A percentile compares a stretch with the other conserved stretches of the same genome.
Evolutionary conservation across 2,797 vertebrate genomes (phyloP).

Genomic region (Myotis vivesi): DNA sequence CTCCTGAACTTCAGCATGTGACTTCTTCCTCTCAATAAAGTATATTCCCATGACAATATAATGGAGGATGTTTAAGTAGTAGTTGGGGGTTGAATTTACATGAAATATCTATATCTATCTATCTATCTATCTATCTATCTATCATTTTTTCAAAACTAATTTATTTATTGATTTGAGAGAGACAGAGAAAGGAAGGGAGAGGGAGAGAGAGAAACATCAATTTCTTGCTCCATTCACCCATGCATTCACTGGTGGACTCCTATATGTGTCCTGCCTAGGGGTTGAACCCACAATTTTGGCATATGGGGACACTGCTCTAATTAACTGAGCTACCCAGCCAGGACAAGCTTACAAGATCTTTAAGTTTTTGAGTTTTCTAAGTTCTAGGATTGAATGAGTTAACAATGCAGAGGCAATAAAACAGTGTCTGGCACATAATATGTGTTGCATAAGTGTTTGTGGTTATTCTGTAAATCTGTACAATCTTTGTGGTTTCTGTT

Average conservation of each 20-base stretch:
- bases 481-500: background rate
- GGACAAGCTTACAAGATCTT: background rate
- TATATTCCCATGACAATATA: background rate
- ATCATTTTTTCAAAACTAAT: too few relatives aligned
- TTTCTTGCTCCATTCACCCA: background rate
- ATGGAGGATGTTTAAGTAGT: background rate
- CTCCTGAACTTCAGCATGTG: background rate
- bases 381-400: background rate
- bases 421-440: background rate
- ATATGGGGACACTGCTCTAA: background rate
- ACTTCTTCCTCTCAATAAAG: background rate
- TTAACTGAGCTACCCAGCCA: background rate
- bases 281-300: background rate
- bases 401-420: background rate
- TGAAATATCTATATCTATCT: background rate
- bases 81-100: background rate
- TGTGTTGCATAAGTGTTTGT: background rate
- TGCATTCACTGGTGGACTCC: background rate
- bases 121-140: too few relatives aligned
- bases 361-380: background rate
- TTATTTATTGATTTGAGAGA: background rate
- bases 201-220: background rate
- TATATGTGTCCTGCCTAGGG: background rate
- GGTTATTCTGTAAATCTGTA: background rate
- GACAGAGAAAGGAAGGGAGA: background rate